Evolutionary conservation across 2,888 invertebrate genomes (phyloP).

Genomic region (Caenorhabditis sp.): DNA sequence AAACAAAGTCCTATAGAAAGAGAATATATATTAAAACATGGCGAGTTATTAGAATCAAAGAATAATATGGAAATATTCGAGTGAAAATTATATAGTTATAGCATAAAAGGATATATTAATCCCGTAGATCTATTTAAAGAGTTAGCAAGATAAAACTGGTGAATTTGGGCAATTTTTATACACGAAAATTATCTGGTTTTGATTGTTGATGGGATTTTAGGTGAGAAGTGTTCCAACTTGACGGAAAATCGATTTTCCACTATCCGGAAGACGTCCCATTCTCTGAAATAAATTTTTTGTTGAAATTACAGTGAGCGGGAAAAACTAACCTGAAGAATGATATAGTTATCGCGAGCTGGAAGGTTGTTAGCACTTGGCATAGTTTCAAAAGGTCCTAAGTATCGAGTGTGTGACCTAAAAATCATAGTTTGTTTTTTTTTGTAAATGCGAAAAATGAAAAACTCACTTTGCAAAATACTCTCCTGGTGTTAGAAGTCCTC

Average conservation of each 20-base stretch:
- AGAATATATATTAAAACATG: background rate
- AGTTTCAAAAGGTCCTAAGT: conserved; percentile 26
- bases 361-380: conserved; percentile 15
- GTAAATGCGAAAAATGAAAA: background rate
- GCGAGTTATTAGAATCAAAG: background rate
- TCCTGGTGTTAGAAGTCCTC: conserved; percentile 32
- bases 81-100: background rate
- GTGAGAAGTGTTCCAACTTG: conserved; percentile 33
- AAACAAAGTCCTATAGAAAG: background rate
- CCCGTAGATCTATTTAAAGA: background rate
- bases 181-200: background rate
- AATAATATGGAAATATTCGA: background rate
- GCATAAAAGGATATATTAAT: background rate
- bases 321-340: conserved; percentile 20
- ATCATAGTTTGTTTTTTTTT: background rate
- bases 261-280: conserved; percentile 45
- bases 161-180: background rate
- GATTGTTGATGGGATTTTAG: background rate
- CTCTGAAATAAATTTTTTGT: conserved; percentile 8
- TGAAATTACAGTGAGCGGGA: too few species aligned
- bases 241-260: conserved; percentile 41
- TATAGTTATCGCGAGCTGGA: conserved; percentile 24
- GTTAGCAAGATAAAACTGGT: background rate
- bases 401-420: conserved; percentile 24
- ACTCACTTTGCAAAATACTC: conserved; percentile 41